A percentile compares a stretch with the other conserved stretches of the same genome.
phyloP scores from a whole-genome alignment of 2,797 vertebrate genomes.

The Trachurus trachurus region DNA sequence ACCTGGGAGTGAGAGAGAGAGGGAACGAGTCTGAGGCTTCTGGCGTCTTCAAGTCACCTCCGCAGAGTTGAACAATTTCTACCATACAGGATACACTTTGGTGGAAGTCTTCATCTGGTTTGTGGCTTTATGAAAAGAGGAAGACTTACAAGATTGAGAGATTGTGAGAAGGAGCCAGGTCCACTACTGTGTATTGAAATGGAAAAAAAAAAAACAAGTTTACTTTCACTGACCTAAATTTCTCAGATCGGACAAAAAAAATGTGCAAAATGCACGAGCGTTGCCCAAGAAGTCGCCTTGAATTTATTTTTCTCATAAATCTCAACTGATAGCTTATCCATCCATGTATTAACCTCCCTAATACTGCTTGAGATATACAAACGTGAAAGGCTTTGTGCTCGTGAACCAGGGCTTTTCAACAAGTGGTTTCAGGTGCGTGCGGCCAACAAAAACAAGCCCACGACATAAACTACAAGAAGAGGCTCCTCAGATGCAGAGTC shows the following conservation, averaged over 20 bases:
- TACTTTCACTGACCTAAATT: background rate
- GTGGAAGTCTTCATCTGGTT: background rate
- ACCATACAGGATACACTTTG: background rate
- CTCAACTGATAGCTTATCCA: background rate
- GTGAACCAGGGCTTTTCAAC: background rate
- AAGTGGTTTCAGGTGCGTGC: background rate
- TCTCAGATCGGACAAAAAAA: conserved; percentile 9
- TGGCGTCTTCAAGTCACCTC: conserved; percentile 1
- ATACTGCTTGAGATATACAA: background rate
- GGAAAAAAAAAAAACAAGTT: background rate
- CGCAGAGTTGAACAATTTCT: background rate
- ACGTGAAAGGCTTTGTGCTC: background rate
- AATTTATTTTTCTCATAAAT: background rate
- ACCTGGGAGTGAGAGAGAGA: conserved; percentile 16
- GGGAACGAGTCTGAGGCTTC: background rate
- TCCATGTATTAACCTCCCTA: background rate
- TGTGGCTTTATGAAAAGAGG: background rate
- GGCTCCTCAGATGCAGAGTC: background rate
- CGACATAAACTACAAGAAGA: background rate
- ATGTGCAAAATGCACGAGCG: background rate
- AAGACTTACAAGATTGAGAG: no score
- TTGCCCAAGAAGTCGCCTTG: background rate
- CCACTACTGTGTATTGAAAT: background rate
- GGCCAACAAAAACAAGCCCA: background rate
- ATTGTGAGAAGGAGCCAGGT: background rate